Evolutionary conservation across 2,888 invertebrate species (phyloP).

Genomic region (Seira musarum): DNA sequence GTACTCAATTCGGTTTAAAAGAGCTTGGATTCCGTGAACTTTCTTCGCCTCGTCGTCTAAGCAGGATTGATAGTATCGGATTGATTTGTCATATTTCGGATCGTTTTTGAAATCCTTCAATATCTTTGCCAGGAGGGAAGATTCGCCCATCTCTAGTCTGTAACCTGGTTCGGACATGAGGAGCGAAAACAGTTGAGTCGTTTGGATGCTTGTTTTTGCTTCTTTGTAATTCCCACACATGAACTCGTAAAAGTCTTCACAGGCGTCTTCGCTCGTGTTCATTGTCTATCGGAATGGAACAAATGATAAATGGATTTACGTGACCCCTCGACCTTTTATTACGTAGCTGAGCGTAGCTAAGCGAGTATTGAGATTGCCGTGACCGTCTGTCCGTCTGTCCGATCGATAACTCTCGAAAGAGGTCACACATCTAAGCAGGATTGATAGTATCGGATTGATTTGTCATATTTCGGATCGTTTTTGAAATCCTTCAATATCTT

Average conservation of each 20-base stretch:
- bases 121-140: constrained; percentile 24
- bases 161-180: background rate
- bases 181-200: too few relatives aligned
- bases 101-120: constrained; percentile 13
- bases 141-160: constrained; percentile 13
- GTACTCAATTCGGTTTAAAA: background rate
- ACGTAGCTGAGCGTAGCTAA: too few relatives aligned
- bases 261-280: constrained; percentile 46
- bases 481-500: constrained; percentile 19
- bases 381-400: too few relatives aligned
- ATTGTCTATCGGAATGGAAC: constrained; percentile 21
- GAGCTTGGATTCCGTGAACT: background rate
- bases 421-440: constrained; percentile 21
- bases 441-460: constrained; percentile 36
- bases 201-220: background rate
- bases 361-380: too few relatives aligned
- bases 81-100: background rate
- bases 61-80: constrained; percentile 36
- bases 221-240: constrained; percentile 48
- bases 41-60: constrained; percentile 10
- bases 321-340: too few relatives aligned
- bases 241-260: constrained; percentile 61
- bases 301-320: too few relatives aligned
- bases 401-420: too few relatives aligned
- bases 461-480: background rate